Percentiles rank a stretch among this genome's conserved stretches.
Conservation (phyloP, 2,888 invertebrate species). For the Macrophya annulata region DNA sequence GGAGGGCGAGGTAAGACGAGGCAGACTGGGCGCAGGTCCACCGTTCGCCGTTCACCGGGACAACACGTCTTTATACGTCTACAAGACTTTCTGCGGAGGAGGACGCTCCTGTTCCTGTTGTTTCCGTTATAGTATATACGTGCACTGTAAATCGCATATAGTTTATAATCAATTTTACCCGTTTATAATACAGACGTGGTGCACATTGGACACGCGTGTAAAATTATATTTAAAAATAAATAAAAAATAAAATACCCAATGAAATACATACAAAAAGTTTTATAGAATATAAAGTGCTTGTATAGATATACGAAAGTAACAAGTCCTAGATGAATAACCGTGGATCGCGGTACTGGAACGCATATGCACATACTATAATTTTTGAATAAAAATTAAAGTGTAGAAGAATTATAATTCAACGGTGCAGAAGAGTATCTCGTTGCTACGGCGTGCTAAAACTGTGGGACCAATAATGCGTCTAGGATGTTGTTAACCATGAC, state of each 20-base stretch:
- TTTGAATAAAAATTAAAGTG: background rate
- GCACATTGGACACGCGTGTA: no score
- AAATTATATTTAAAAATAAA: background rate
- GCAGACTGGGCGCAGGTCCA: conserved; percentile 18
- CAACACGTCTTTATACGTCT: conserved; percentile 43
- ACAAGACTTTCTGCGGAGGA: conserved; percentile 6
- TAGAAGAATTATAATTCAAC: background rate
- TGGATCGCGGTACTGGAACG: background rate
- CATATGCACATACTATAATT: background rate
- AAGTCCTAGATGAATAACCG: background rate
- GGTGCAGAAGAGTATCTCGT: background rate
- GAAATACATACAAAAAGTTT: background rate
- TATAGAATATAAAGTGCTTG: no score
- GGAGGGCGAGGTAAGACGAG: background rate
- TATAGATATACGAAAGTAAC: background rate
- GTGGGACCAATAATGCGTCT: conserved; percentile 34
- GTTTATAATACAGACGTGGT: background rate
- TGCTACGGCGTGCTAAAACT: background rate
- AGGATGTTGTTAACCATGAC: conserved; percentile 40
- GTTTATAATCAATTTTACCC: background rate
- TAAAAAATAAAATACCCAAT: background rate
- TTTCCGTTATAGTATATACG: background rate
- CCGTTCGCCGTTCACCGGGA: conserved; percentile 51
- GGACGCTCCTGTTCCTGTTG: background rate
- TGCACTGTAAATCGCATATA: background rate